phyloP scores from a whole-genome alignment of 2,888 invertebrate species.

The Volucella bombylans region DNA sequence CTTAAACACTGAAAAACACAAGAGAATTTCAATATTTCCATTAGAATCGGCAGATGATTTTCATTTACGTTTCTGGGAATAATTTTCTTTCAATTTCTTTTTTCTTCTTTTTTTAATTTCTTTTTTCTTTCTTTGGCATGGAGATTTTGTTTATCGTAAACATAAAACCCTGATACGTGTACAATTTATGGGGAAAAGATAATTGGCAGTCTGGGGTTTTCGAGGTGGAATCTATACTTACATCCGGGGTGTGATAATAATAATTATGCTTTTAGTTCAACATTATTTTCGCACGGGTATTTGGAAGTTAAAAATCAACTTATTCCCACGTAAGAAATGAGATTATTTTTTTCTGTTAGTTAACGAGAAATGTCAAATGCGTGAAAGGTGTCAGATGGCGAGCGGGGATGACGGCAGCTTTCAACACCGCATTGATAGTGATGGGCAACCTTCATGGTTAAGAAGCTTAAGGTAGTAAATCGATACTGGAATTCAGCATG shows the following conservation, averaged over 20 bases:
- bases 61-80: conserved; percentile 32
- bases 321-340: conserved; percentile 73
- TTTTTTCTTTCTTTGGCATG: conserved; percentile 24
- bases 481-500: not conserved
- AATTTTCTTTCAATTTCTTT: conserved; percentile 16
- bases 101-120: not conserved
- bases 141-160: conserved; percentile 66
- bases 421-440: not conserved
- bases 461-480: not conserved
- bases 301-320: conserved; percentile 55
- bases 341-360: conserved; percentile 64
- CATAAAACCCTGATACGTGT: conserved; percentile 68
- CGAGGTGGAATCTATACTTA: conserved; percentile 39
- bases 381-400: conserved; percentile 37
- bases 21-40: not conserved
- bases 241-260: conserved; percentile 59
- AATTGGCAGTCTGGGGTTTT: not conserved
- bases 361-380: conserved; percentile 51
- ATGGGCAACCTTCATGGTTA: conserved; percentile 32
- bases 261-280: conserved; percentile 55
- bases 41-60: not conserved
- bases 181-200: conserved; percentile 24
- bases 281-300: conserved; percentile 64
- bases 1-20: conserved; percentile 33
- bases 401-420: conserved; percentile 49